Evolutionary conservation across 2,113 vertebrate species (phyloP).

Genomic region (Axis porcinus): DNA sequence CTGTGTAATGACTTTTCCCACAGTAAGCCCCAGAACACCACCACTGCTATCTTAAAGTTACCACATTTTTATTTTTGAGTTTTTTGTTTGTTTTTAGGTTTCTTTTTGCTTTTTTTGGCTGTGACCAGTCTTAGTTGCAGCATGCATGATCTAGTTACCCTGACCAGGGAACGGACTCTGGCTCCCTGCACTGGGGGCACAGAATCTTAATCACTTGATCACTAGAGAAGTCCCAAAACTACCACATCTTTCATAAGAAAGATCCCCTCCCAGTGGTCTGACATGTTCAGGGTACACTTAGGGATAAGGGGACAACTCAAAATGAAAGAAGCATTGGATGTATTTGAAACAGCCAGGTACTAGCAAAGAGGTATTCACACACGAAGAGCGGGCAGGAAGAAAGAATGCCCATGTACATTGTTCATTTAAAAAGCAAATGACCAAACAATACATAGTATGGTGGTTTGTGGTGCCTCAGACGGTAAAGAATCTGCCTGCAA

Average conservation of each 20-base stretch:
- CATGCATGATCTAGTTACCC: background rate
- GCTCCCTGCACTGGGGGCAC: background rate
- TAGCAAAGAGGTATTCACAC: background rate
- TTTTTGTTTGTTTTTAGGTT: background rate
- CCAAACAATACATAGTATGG: background rate
- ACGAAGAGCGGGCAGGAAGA: too few relatives aligned
- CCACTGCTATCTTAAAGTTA: background rate
- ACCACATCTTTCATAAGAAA: background rate
- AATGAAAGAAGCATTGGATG: background rate
- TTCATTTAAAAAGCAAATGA: background rate
- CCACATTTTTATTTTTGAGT: background rate
- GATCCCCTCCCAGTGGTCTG: background rate
- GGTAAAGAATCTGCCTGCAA: background rate
- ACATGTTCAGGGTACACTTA: too few relatives aligned
- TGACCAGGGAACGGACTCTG: background rate
- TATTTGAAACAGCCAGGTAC: background rate
- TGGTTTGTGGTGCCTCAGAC: background rate
- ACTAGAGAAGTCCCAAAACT: background rate
- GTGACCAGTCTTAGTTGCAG: background rate
- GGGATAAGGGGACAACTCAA: fast-evolving
- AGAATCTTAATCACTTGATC: background rate
- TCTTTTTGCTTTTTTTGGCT: background rate
- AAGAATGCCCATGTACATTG: fast-evolving
- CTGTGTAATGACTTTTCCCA: background rate
- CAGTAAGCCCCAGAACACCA: background rate